These are phyloP conservation scores for Argyresthia albistria DNA, from an alignment of 2,888 invertebrate genomes.

Conservation along the genomic window DNA sequence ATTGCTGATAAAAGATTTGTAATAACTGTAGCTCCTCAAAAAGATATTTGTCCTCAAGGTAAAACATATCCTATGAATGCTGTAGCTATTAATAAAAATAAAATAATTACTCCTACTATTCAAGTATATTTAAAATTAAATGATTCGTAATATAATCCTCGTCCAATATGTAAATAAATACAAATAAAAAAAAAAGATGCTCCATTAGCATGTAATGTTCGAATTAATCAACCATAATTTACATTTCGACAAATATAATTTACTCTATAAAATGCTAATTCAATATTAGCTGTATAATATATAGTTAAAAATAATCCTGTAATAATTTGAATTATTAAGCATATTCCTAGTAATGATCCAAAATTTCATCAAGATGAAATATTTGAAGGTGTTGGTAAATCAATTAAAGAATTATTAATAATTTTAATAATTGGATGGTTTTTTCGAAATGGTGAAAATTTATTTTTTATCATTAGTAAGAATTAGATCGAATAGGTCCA, in stretches of 20 bases:
- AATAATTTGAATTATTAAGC: conserved; percentile 76
- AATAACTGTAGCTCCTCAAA: conserved; percentile 87
- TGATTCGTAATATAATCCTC: conserved; percentile 69
- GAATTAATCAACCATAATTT: conserved; percentile 78
- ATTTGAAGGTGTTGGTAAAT: conserved; percentile 74
- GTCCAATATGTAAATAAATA: conserved; percentile 78
- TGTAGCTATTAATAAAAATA: conserved; percentile 79
- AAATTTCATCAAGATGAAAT: conserved; percentile 79
- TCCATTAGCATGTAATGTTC: conserved; percentile 78
- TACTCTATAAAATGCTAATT: conserved; percentile 76
- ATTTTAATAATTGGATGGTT: conserved; percentile 68
- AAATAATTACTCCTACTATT: conserved; percentile 75
- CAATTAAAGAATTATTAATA: conserved; percentile 71
- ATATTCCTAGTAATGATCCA: conserved; percentile 76
- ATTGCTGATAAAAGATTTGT: conserved; percentile 81
- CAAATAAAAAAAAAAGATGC: conserved; percentile 82
- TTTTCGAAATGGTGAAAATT: conserved; percentile 46
- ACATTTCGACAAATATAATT: conserved; percentile 80
- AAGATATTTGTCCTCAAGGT: conserved; percentile 87
- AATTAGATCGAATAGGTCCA: conserved; percentile 60
- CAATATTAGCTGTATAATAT: conserved; percentile 77
- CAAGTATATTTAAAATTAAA: conserved; percentile 72
- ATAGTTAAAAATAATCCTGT: conserved; percentile 80
- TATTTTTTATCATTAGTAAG: conserved; percentile 52
- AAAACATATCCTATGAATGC: conserved; percentile 85